Conservation (phyloP, 2,888 invertebrate species). For the Eustalomyia histrio region DNA sequence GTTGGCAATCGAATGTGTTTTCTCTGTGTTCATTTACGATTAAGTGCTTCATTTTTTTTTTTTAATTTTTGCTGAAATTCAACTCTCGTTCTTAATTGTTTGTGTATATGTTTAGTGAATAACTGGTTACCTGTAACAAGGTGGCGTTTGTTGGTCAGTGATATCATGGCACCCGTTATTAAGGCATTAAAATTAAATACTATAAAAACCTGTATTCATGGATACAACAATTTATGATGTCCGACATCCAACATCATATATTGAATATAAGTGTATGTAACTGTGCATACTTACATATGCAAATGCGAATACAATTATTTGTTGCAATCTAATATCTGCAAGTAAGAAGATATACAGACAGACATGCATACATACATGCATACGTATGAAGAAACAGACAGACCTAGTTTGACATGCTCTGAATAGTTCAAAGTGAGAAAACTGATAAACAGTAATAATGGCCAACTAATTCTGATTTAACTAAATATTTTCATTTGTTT, state of each 20-base stretch:
- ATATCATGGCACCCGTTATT: slow-evolving; percentile 64
- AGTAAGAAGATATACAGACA: slow-evolving; percentile 8
- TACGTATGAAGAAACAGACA: slow-evolving; percentile 14
- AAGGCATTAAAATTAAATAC: slow-evolving; percentile 48
- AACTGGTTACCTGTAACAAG: slow-evolving; percentile 49
- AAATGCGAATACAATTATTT: slow-evolving; percentile 17
- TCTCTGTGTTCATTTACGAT: neutral
- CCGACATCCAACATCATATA: slow-evolving; percentile 55
- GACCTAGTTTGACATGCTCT: slow-evolving; percentile 65
- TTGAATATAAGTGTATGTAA: slow-evolving; percentile 4
- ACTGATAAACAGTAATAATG: slow-evolving; percentile 13
- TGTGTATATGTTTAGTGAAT: slow-evolving; percentile 29
- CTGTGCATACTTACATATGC: slow-evolving; percentile 2
- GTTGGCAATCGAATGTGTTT: too few species aligned
- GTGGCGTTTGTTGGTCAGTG: slow-evolving; percentile 64
- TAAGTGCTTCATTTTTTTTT: too few species aligned
- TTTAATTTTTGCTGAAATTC: slow-evolving; percentile 27
- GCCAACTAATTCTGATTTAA: neutral
- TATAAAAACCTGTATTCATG: slow-evolving; percentile 56
- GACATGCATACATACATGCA: neutral
- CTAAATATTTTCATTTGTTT: too few species aligned
- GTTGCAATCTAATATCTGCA: slow-evolving; percentile 49
- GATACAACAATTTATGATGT: slow-evolving; percentile 57
- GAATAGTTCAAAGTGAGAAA: slow-evolving; percentile 58
- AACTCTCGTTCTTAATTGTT: slow-evolving; percentile 8